phyloP scores from a whole-genome alignment of 1,140 invertebrate species.

The Arctopsyche grandis region DNA sequence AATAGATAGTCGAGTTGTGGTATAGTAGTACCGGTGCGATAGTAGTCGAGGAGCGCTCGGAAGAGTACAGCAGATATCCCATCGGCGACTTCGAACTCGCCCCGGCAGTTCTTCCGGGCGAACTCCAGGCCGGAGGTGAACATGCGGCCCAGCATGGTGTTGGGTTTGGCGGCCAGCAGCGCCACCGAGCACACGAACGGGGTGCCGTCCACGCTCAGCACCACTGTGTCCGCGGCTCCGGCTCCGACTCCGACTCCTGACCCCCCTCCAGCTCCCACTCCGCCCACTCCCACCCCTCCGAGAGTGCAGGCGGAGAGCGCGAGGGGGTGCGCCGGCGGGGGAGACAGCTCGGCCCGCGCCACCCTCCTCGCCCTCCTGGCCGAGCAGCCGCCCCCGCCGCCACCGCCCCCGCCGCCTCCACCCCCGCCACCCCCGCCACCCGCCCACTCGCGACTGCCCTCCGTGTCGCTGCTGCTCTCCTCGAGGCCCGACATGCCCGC shows the following conservation, averaged over 20 bases:
- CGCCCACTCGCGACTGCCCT: conserved; percentile 47
- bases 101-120: conserved; percentile 92
- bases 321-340: conserved; percentile 19
- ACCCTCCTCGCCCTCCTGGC: conserved; percentile 6
- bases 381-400: conserved; percentile 29
- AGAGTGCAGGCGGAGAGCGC: conserved; percentile 3
- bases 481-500: not conserved
- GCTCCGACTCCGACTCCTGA: conserved; percentile 24
- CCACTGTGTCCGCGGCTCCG: conserved; percentile 39
- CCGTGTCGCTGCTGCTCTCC: conserved; percentile 53
- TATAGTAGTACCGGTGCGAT: too few species aligned
- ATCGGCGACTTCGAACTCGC: conserved; percentile 98
- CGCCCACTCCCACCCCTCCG: not conserved
- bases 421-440: conserved; percentile 36
- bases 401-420: conserved; percentile 32
- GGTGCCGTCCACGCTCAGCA: conserved; percentile 48
- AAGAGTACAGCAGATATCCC: conserved; percentile 97
- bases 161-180: conserved; percentile 89
- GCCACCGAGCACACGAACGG: conserved; percentile 88
- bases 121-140: conserved; percentile 95
- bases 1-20: too few species aligned
- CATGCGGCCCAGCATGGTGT: conserved; percentile 97
- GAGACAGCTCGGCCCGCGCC: conserved; percentile 18
- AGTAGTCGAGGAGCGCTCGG: conserved; percentile 95
- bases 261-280: too few species aligned